Conservation (phyloP, 1,140 invertebrate species). For the Listronotus oregonensis region DNA sequence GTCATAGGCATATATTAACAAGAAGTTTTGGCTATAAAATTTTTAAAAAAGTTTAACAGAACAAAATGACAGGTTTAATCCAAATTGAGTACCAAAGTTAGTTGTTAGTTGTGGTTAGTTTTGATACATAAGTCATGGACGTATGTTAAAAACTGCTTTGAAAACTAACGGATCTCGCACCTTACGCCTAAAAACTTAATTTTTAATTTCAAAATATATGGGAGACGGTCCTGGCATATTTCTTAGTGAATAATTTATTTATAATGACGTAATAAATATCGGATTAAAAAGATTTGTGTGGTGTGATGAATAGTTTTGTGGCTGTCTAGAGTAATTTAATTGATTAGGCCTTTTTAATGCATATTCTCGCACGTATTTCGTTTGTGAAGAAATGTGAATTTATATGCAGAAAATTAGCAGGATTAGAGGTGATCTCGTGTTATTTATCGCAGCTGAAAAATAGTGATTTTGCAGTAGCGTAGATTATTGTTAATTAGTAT, state of each 20-base stretch:
- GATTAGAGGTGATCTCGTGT: constrained; percentile 32
- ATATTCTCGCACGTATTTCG: constrained; percentile 33
- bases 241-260: constrained; percentile 54
- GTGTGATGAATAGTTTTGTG: constrained; percentile 51
- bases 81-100: too few relatives aligned
- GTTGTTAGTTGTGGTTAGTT: too few relatives aligned
- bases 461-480: constrained; percentile 5
- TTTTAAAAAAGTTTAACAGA: too few relatives aligned
- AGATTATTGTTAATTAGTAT: not conserved
- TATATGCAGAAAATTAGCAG: constrained; percentile 54
- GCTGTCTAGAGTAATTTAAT: constrained; percentile 44
- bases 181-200: too few relatives aligned
- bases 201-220: too few relatives aligned
- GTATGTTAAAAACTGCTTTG: too few relatives aligned
- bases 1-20: too few relatives aligned
- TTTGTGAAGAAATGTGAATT: constrained; percentile 50
- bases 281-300: constrained; percentile 56
- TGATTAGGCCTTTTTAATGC: constrained; percentile 41
- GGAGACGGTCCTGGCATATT: constrained; percentile 9
- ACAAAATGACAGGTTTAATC: too few relatives aligned
- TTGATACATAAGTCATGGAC: too few relatives aligned
- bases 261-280: constrained; percentile 55
- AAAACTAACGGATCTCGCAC: too few relatives aligned
- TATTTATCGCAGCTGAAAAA: not conserved
- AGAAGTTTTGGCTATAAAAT: too few relatives aligned